Evolutionary conservation across 2,888 invertebrate genomes (phyloP).

Genomic region (Chymomyza fuscimana): DNA sequence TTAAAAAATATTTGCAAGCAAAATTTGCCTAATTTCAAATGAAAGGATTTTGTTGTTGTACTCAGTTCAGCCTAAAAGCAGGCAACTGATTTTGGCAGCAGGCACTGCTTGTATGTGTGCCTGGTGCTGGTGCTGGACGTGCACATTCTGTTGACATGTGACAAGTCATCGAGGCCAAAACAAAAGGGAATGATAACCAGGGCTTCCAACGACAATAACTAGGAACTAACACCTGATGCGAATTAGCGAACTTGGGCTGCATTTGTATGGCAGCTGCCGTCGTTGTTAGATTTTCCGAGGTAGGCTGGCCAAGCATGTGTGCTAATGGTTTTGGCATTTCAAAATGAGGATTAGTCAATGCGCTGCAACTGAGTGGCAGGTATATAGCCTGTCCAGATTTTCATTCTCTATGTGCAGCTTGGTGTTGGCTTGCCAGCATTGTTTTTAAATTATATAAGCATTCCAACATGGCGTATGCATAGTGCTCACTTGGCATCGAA

Average conservation of each 20-base stretch:
- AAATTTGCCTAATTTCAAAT: constrained; percentile 65
- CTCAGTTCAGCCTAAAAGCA: constrained; percentile 11
- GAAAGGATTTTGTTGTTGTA: constrained; percentile 42
- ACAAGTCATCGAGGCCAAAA: constrained; percentile 64
- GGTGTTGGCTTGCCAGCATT: background rate
- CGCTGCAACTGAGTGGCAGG: constrained; percentile 53
- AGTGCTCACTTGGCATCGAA: constrained; percentile 26
- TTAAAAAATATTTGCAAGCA: constrained; percentile 65
- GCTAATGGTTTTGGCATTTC: constrained; percentile 60
- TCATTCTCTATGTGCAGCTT: background rate
- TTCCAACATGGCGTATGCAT: constrained; percentile 37
- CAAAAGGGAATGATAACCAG: constrained; percentile 45
- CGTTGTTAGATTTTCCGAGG: constrained; percentile 16
- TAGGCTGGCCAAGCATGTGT: constrained; percentile 10
- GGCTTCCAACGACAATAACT: background rate
- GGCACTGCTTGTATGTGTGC: constrained; percentile 19
- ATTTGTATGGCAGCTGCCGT: background rate
- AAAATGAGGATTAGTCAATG: constrained; percentile 63
- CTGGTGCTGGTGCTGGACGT: background rate
- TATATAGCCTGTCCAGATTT: background rate
- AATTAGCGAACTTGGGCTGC: constrained; percentile 2
- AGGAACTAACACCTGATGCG: background rate
- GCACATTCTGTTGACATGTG: constrained; percentile 58
- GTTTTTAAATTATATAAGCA: background rate
- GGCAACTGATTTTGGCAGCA: constrained; percentile 36